Conservation (phyloP, 2,797 vertebrate species). For the Notolabrus celidotus region DNA sequence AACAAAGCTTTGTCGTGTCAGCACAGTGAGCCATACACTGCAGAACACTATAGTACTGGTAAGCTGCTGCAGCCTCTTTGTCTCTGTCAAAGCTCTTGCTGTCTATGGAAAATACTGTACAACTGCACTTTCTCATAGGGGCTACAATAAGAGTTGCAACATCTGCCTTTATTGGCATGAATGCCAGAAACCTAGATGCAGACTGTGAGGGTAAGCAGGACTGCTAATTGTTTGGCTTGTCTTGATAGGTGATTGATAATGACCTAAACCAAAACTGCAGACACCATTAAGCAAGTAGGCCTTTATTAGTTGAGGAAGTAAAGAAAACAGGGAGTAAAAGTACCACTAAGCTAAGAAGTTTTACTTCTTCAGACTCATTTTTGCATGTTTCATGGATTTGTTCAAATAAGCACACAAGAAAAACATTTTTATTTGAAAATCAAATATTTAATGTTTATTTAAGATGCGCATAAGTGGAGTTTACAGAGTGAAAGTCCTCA, state of each 20-base stretch:
- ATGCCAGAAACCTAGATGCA: slow-evolving; percentile 40
- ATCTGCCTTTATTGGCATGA: slow-evolving; percentile 77
- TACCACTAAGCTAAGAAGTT: background rate
- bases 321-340: slow-evolving; percentile 3
- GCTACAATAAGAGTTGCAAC: slow-evolving; percentile 79
- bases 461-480: slow-evolving; percentile 15
- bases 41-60: slow-evolving; percentile 68
- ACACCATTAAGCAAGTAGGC: background rate
- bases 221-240: slow-evolving; percentile 18
- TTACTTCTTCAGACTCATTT: background rate
- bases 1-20: slow-evolving; percentile 82
- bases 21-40: slow-evolving; percentile 76
- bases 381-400: background rate
- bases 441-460: slow-evolving; percentile 65
- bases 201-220: slow-evolving; percentile 11
- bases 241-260: slow-evolving; percentile 10
- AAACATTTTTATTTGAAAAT: slow-evolving; percentile 45
- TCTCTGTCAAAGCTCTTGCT: slow-evolving; percentile 74
- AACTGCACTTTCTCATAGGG: slow-evolving; percentile 77
- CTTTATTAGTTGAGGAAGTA: slow-evolving; percentile 9
- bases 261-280: background rate
- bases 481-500: slow-evolving; percentile 79
- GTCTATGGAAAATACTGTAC: slow-evolving; percentile 77
- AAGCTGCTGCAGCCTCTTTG: slow-evolving; percentile 72
- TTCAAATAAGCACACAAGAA: slow-evolving; percentile 50